Conservation (phyloP, 1,140 invertebrate species). For the Pteromalus puparum region DNA sequence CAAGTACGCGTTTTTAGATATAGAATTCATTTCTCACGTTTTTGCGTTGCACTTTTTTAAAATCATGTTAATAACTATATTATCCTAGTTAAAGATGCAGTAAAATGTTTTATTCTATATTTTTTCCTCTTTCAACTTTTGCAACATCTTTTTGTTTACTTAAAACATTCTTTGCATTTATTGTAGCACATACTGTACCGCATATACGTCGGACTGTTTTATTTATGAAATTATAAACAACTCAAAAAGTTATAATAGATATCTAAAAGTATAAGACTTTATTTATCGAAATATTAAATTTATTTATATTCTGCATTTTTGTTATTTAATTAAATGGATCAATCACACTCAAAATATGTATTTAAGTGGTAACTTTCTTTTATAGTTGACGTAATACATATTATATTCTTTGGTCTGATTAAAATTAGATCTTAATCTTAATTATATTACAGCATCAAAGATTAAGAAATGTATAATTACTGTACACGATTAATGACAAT, state of each 20-base stretch:
- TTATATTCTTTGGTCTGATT: neutral
- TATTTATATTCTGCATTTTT: neutral
- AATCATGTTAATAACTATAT: constrained; percentile 24
- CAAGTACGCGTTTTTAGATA: constrained; percentile 7
- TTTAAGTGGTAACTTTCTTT: neutral
- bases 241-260: neutral
- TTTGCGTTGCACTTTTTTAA: neutral
- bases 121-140: constrained; percentile 15
- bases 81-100: neutral
- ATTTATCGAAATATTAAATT: neutral
- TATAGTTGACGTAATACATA: neutral
- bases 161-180: constrained; percentile 25
- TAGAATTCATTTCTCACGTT: constrained; percentile 14
- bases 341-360: neutral
- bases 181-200: constrained; percentile 1
- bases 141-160: constrained; percentile 9
- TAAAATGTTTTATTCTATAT: neutral
- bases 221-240: constrained; percentile 7
- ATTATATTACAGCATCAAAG: neutral
- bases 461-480: neutral
- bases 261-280: neutral
- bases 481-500: neutral
- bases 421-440: neutral
- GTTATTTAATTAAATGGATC: neutral
- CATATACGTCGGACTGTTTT: constrained; percentile 12